These are phyloP conservation scores for Andrena cerasifolii DNA, from an alignment of 1,140 invertebrate genomes.

Conservation along the genomic window DNA sequence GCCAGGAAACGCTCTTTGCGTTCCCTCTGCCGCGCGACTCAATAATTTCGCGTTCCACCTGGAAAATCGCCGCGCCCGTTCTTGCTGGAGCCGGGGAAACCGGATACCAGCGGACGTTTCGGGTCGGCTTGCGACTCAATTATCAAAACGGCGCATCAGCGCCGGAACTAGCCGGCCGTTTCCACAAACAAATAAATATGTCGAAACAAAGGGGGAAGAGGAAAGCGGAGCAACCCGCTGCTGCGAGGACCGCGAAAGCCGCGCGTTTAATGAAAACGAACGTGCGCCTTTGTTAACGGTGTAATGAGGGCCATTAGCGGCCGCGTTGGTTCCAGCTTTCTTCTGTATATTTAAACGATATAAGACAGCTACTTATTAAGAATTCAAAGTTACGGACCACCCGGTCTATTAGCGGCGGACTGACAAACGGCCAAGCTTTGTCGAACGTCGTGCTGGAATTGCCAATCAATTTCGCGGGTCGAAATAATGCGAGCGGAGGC, in stretches of 20 bases:
- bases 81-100: background rate
- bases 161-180: background rate
- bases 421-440: background rate
- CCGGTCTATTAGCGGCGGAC: background rate
- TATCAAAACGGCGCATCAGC: background rate
- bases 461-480: background rate
- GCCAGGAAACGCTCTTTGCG: constrained; percentile 29
- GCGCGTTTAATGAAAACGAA: constrained; percentile 11
- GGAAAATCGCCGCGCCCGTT: background rate
- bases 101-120: background rate
- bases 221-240: background rate
- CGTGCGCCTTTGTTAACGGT: constrained; percentile 2
- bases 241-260: background rate
- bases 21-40: background rate
- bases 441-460: background rate
- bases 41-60: constrained; percentile 14
- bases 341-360: background rate
- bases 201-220: background rate
- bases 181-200: background rate
- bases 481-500: background rate
- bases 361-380: background rate
- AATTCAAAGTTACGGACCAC: background rate
- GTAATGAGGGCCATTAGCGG: background rate
- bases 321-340: too few relatives aligned
- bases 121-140: background rate